Conservation (phyloP, 2,797 vertebrate species). For the Esox masquinongy region DNA sequence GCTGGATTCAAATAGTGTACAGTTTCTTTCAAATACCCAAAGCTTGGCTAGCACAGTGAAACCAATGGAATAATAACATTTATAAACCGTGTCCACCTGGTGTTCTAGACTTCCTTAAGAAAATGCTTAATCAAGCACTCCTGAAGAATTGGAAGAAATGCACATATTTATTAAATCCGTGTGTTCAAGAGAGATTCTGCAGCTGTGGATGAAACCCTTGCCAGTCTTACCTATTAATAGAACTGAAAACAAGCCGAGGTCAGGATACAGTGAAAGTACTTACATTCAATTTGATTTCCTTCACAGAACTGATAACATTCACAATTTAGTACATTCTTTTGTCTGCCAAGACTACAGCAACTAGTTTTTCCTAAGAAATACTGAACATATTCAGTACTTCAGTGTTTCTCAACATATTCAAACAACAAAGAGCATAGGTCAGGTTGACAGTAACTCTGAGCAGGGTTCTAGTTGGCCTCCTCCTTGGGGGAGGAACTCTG, state of each 20-base stretch:
- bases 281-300: not conserved
- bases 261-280: not conserved
- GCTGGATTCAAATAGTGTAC: not conserved
- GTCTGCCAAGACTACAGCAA: not conserved
- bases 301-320: not conserved
- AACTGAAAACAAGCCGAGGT: not conserved
- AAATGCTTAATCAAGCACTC: not conserved
- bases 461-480: too few relatives aligned
- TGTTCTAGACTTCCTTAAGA: not conserved
- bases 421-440: not conserved
- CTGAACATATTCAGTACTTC: too few relatives aligned
- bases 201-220: not conserved
- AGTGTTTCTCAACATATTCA: not conserved
- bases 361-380: not conserved
- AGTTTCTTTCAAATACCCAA: not conserved
- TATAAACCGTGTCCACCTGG: not conserved
- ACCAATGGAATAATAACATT: not conserved
- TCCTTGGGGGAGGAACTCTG: too few relatives aligned
- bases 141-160: not conserved
- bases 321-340: not conserved
- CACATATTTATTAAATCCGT: not conserved
- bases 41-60: not conserved
- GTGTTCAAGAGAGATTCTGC: not conserved
- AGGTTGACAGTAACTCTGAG: too few relatives aligned
- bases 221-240: not conserved